These are phyloP conservation scores for Corythoichthys intestinalis DNA, from an alignment of 2,113 vertebrate genomes.

Conservation along the genomic window DNA sequence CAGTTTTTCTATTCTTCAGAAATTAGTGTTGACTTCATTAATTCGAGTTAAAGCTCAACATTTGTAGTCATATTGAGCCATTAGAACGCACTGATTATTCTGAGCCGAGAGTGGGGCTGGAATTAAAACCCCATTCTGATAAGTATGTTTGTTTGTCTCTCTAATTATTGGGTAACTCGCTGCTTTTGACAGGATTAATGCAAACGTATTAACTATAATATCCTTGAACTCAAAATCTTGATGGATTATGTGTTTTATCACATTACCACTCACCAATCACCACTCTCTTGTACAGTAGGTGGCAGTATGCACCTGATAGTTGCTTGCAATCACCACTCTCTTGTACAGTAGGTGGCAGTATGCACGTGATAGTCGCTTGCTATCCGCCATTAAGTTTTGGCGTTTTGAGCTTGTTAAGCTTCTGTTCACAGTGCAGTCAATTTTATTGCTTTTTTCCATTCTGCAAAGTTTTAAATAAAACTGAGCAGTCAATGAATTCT, in stretches of 20 bases:
- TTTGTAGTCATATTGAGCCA: not conserved
- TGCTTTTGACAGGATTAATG: not conserved
- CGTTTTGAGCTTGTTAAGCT: too few species aligned
- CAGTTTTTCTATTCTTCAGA: not conserved
- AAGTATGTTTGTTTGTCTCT: not conserved
- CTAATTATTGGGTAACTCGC: too few species aligned
- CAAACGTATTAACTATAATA: not conserved
- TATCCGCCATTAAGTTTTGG: too few species aligned
- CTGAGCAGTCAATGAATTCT: too few species aligned
- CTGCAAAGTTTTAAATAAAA: too few species aligned
- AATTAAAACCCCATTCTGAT: not conserved
- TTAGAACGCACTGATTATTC: not conserved
- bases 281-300: not conserved
- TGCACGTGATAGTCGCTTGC: too few species aligned
- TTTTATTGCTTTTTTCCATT: too few species aligned
- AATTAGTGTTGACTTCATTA: not conserved
- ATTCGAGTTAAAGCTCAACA: not conserved
- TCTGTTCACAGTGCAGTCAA: too few species aligned
- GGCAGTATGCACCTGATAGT: too few species aligned
- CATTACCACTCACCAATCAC: too few species aligned
- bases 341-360: too few species aligned
- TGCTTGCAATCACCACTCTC: too few species aligned
- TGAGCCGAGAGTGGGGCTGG: not conserved
- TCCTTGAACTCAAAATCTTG: not conserved
- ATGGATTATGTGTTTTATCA: not conserved